These are phyloP conservation scores for Ptilonorhynchus violaceus DNA, from an alignment of 2,113 vertebrate genomes.

Conservation along the genomic window DNA sequence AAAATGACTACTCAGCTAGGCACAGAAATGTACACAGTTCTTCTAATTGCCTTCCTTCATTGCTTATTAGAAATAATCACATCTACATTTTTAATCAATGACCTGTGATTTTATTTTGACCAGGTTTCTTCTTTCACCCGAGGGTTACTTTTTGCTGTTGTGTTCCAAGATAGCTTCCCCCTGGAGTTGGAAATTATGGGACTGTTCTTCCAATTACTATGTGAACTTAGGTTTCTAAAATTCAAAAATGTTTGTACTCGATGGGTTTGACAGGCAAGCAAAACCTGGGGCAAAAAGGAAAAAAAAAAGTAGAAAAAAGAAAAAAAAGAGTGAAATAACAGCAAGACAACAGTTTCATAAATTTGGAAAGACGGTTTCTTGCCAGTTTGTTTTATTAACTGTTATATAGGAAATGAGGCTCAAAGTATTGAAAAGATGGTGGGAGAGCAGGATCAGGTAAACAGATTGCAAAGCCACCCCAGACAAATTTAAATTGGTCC, in stretches of 20 bases:
- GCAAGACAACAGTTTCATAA: constrained; percentile 64
- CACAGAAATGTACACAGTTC: background rate
- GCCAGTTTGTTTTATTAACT: constrained; percentile 74
- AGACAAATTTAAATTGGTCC: constrained; percentile 43
- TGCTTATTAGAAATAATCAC: constrained; percentile 30
- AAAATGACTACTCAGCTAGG: background rate
- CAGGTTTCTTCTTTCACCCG: constrained; percentile 9
- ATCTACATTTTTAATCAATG: constrained; percentile 48
- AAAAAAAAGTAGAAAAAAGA: background rate
- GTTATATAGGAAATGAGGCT: constrained; percentile 74
- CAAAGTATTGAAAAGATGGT: constrained; percentile 66
- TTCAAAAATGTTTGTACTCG: constrained; percentile 27
- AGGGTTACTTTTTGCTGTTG: background rate
- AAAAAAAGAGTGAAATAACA: constrained; percentile 41
- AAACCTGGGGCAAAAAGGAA: background rate
- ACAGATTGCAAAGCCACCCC: constrained; percentile 44
- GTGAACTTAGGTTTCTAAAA: constrained; percentile 4
- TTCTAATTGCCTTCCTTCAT: constrained; percentile 7
- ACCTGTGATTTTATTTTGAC: constrained; percentile 56
- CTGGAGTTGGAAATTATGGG: constrained; percentile 32
- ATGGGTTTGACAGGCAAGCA: constrained; percentile 55
- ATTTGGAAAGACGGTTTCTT: constrained; percentile 52
- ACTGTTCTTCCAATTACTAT: constrained; percentile 40
- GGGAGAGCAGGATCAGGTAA: constrained; percentile 52
- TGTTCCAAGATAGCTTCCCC: background rate